Base-by-base conservation (phyloP, 2,797 vertebrate genomes). In the Falco naumanni region DNA sequence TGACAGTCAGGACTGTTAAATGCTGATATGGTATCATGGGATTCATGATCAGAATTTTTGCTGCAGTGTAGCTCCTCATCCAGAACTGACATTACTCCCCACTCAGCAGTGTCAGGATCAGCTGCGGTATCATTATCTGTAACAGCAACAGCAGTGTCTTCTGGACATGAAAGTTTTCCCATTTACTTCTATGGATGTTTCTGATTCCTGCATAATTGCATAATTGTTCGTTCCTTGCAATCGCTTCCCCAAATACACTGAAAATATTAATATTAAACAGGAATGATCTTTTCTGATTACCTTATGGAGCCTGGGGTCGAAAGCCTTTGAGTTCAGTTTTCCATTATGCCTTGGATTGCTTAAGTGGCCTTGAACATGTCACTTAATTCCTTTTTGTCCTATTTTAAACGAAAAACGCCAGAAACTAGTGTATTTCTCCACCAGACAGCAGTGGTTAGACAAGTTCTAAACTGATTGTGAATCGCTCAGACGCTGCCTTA, bases 1-100 rank as follows among this genome's bases (percentile, higher is more conserved):
- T 95, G 91, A 95, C 92, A 97, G 95, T 84, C 93, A 94, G 84
- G 92, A 92, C 84, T 96, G 92, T 95, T 97, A 98, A 97, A 97
- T 95, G 96, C 86, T 98, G 97, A 97, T 95, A 89, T 68, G 94
- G 97, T 97, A 94, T 91, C 97, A 93, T 47, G 97, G 97, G 97
- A 98, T 95, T 97, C 96, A 95, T 97, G 96, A 98, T 97, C 96
- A 95, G 97, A 97, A 97, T 96, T 97, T 97, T 97, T 94, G 91
- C 96, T 95, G 57, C 88, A 95, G 78, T 89, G 87, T 53, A 94
- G 87, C 75, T 94, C 92, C 89, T 98, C 97, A 96, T 97, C 96
- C 97, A 97, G 96, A 97, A 97, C 95, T 97, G 97, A 98, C 97
- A 96, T 97, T 97, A 97, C 47, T 33, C 90, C 96, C 94, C 66